Conservation (phyloP, 2,888 invertebrate species). For the Cacoxenus indagator region DNA sequence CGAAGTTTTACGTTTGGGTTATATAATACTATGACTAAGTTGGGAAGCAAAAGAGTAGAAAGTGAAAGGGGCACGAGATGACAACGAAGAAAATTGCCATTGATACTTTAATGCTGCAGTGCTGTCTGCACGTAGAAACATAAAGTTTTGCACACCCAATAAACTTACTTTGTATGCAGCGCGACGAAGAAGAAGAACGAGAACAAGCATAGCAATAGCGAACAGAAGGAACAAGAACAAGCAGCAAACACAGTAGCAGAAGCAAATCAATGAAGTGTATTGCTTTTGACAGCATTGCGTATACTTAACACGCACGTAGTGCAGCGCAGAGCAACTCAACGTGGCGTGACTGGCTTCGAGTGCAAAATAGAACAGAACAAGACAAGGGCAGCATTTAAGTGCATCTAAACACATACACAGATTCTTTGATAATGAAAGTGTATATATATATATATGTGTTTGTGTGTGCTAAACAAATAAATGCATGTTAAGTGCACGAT, state of each 20-base stretch:
- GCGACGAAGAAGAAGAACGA: background rate
- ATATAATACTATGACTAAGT: too few relatives aligned
- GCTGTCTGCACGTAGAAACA: constrained; percentile 54
- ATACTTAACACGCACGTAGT: constrained; percentile 57
- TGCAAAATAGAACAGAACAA: background rate
- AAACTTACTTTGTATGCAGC: constrained; percentile 29
- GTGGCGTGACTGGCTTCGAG: constrained; percentile 50
- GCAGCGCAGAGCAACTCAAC: constrained; percentile 15
- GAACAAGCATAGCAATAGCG: background rate
- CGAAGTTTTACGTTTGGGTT: background rate
- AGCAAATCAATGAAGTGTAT: background rate
- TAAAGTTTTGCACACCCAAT: constrained; percentile 44
- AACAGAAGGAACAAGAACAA: background rate
- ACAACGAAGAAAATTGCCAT: constrained; percentile 1
- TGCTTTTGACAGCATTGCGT: constrained; percentile 43
- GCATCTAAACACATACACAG: too few relatives aligned
- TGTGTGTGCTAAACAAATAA: constrained; percentile 3
- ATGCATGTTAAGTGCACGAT: constrained; percentile 4
- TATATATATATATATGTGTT: background rate
- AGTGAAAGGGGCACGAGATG: background rate
- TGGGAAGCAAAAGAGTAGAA: background rate
- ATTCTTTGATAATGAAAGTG: background rate
- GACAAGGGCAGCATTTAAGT: background rate
- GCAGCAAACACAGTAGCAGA: background rate
- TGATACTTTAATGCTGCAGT: constrained; percentile 20